These are phyloP conservation scores for Lysiphlebus fabarum DNA, from an alignment of 1,140 invertebrate species.

Conservation along the genomic window DNA sequence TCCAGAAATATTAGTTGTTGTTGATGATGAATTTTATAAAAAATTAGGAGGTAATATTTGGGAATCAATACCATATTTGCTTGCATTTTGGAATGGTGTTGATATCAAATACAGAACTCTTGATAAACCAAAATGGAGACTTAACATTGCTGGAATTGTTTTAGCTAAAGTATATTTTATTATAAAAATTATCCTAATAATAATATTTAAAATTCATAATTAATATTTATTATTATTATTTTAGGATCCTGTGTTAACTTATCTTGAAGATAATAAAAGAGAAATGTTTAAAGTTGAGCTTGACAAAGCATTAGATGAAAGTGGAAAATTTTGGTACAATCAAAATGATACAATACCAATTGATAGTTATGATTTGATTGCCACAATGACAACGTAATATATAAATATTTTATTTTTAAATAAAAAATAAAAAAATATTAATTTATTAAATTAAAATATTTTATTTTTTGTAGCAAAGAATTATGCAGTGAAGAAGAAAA, in stretches of 20 bases:
- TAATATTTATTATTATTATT: slow-evolving; percentile 3
- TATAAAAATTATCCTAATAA: not conserved
- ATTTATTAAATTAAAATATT: too few species aligned
- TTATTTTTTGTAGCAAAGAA: too few species aligned
- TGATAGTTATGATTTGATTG: slow-evolving; percentile 25
- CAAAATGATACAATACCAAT: slow-evolving; percentile 14
- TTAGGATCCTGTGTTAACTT: slow-evolving; percentile 24
- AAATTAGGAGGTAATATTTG: slow-evolving; percentile 19
- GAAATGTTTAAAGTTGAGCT: not conserved
- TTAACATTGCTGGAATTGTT: slow-evolving; percentile 33
- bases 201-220: not conserved
- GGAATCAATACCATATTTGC: slow-evolving; percentile 22
- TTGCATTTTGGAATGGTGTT: slow-evolving; percentile 33
- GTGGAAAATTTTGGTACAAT: slow-evolving; percentile 18
- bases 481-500: too few species aligned
- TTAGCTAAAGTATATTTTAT: slow-evolving; percentile 24
- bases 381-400: slow-evolving; percentile 28
- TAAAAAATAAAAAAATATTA: too few species aligned
- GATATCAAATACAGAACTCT: slow-evolving; percentile 33
- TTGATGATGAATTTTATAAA: slow-evolving; percentile 16
- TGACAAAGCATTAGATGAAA: slow-evolving; percentile 5
- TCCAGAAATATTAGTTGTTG: slow-evolving; percentile 21
- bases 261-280: slow-evolving; percentile 17
- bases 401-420: too few species aligned
- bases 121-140: slow-evolving; percentile 27